A percentile compares a stretch with the other conserved stretches of the same genome.
Evolutionary conservation across 2,888 invertebrate genomes (phyloP).

Genomic region (Ennomos erosarius): DNA sequence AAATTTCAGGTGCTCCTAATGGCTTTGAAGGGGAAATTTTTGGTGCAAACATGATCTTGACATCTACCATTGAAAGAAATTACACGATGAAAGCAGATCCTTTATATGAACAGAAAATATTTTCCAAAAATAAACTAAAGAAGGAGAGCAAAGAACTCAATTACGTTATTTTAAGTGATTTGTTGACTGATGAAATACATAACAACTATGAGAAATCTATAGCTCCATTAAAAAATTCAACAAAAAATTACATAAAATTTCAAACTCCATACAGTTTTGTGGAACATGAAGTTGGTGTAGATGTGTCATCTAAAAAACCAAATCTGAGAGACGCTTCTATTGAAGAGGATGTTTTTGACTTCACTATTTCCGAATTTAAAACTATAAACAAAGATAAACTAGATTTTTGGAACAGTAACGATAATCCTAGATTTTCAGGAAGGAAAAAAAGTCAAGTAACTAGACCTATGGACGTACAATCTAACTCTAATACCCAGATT

Average conservation of each 20-base stretch:
- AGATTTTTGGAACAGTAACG: conserved; percentile 59
- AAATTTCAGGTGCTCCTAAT: conserved; percentile 80
- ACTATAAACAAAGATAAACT: conserved; percentile 42
- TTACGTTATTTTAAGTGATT: conserved; percentile 65
- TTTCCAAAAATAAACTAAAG: conserved; percentile 62
- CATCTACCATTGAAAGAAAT: conserved; percentile 83
- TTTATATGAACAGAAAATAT: conserved; percentile 58
- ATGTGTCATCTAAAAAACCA: conserved; percentile 36
- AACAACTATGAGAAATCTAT: conserved; percentile 55
- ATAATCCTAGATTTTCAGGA: conserved; percentile 45
- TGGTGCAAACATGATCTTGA: conserved; percentile 87
- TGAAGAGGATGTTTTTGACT: conserved; percentile 55
- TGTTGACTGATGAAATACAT: conserved; percentile 59
- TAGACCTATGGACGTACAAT: conserved; percentile 35
- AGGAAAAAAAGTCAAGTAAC: conserved; percentile 45
- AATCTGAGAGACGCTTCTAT: conserved; percentile 34
- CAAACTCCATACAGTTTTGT: conserved; percentile 53
- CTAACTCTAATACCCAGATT: conserved; percentile 43
- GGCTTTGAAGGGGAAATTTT: conserved; percentile 89
- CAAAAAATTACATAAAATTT: conserved; percentile 52
- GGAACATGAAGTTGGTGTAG: conserved; percentile 55
- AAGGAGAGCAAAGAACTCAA: conserved; percentile 48
- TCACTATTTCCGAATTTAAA: conserved; percentile 34
- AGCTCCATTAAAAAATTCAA: conserved; percentile 40
- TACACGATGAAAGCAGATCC: conserved; percentile 59